These are phyloP conservation scores for Apaloderma vittatum DNA, from an alignment of 2,113 vertebrate species.

Conservation along the genomic window DNA sequence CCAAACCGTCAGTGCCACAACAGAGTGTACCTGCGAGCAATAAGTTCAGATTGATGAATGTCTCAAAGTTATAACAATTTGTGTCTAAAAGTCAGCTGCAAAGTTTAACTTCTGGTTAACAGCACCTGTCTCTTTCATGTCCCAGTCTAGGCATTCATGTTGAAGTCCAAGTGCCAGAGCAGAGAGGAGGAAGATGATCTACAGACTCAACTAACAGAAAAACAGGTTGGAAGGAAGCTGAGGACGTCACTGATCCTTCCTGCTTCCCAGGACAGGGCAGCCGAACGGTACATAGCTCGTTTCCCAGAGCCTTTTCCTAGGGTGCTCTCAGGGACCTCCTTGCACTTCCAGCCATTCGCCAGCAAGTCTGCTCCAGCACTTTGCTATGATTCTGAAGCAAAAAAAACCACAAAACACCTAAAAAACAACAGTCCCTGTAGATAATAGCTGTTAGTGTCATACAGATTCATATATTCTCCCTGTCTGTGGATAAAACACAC, in stretches of 20 bases:
- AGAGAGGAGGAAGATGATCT: neutral
- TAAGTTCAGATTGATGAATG: neutral
- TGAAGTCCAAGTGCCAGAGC: neutral
- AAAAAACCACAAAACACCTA: neutral
- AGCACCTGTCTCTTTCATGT: neutral
- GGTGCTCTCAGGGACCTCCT: neutral
- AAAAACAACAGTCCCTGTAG: neutral
- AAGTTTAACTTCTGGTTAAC: neutral
- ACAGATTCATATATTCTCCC: neutral
- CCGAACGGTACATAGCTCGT: rapidly evolving
- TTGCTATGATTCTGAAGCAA: neutral
- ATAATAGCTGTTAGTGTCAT: neutral
- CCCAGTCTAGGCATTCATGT: neutral
- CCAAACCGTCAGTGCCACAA: neutral
- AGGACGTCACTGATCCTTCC: neutral
- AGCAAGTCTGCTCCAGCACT: neutral
- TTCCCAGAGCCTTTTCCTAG: neutral
- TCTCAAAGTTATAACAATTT: neutral
- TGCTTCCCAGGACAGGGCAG: neutral
- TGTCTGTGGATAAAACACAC: neutral
- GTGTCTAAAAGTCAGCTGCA: neutral
- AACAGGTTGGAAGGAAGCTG: neutral
- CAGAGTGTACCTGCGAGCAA: neutral
- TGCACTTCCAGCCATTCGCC: neutral
- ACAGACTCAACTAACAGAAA: neutral